phyloP scores from a whole-genome alignment of 2,888 invertebrate species.

The Eupithecia inturbata region DNA sequence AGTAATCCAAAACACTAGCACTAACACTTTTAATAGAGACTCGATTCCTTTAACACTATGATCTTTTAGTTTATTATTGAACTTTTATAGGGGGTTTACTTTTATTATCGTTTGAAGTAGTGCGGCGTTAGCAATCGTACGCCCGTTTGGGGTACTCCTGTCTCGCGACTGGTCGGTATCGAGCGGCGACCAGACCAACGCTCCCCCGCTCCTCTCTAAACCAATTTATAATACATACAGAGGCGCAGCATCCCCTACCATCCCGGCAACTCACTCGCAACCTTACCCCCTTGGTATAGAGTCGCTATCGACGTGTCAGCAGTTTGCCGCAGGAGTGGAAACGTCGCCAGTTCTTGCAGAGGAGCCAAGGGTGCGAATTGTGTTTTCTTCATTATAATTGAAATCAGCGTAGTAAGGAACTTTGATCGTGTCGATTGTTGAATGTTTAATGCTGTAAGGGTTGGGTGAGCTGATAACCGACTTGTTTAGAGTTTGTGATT shows the following conservation, averaged over 20 bases:
- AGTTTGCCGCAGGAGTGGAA: slow-evolving; percentile 81
- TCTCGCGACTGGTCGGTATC: slow-evolving; percentile 77
- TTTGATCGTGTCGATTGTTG: slow-evolving; percentile 48
- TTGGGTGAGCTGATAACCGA: slow-evolving; percentile 38
- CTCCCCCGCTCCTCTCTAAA: slow-evolving; percentile 80
- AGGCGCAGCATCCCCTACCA: slow-evolving; percentile 80
- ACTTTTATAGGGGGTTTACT: slow-evolving; percentile 48
- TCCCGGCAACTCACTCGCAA: slow-evolving; percentile 49
- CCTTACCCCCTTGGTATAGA: slow-evolving; percentile 48
- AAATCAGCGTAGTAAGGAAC: slow-evolving; percentile 57
- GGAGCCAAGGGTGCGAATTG: slow-evolving; percentile 80
- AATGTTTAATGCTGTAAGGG: slow-evolving; percentile 45
- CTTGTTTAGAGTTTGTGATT: slow-evolving; percentile 29
- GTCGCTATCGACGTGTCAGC: slow-evolving; percentile 46
- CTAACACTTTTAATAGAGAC: slow-evolving; percentile 1
- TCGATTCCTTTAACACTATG: background rate
- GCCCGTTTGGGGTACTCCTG: slow-evolving; percentile 36
- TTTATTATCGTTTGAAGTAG: slow-evolving; percentile 52
- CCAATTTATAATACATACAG: slow-evolving; percentile 85
- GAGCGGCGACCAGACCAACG: slow-evolving; percentile 69
- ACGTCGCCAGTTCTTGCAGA: slow-evolving; percentile 75
- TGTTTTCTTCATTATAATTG: slow-evolving; percentile 75
- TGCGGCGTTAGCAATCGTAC: slow-evolving; percentile 34
- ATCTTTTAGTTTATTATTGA: background rate
- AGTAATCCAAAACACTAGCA: slow-evolving; percentile 43